Evolutionary conservation across 64 coral and sea anemone species (phyloP), one percentile per base, ranked within the genome.

Genomic region (Acropora tenuis): DNA sequence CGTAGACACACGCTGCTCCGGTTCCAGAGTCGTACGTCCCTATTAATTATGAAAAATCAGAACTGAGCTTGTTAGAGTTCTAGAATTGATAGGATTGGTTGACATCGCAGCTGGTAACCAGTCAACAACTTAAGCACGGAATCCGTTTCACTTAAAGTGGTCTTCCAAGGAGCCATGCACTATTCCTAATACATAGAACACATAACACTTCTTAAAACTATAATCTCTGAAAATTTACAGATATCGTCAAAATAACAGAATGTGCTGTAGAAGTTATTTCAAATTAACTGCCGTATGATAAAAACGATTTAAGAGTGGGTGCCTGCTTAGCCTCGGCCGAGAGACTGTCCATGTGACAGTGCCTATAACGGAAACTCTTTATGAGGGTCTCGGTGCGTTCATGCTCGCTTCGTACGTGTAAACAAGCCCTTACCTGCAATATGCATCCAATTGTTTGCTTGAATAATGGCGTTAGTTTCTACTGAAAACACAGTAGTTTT

Each of bases 11-110:
- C 11, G 60, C 60, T 63, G 60, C 60, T 63, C 60, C 60, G 60
- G 60, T 63, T 63, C 60, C 60, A 63, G 60, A 63, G 60, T 63
- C 60, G 60, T 63, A 63, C 16, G 60, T 63, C 60, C 60, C 60
- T 63, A 63, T 63, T 63, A 63, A 63, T 63, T 63, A 63, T 63
- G 60, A 63, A 63, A 63, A 63, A 63, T 63, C 60, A 63, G 60
- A 63, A 63, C 60, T 63, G 60, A 63, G 9, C 60, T 63, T 63
- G 60, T 63, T 63, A 63, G 60, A 63, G 15, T 63, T 63, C 60
- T 63, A 18, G 60, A 63, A 63, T 2, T 63, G 60, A 63, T 63
- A 63, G 60, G 60, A 63, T 16, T 63, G 60, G 60, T 63, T 63
- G 60, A 10, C 60, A 63, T 63, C 60, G 60, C 60, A 63, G 60